These are phyloP conservation scores for Ganaspis brasiliensis DNA, from an alignment of 2,888 invertebrate species.

Conservation along the genomic window DNA sequence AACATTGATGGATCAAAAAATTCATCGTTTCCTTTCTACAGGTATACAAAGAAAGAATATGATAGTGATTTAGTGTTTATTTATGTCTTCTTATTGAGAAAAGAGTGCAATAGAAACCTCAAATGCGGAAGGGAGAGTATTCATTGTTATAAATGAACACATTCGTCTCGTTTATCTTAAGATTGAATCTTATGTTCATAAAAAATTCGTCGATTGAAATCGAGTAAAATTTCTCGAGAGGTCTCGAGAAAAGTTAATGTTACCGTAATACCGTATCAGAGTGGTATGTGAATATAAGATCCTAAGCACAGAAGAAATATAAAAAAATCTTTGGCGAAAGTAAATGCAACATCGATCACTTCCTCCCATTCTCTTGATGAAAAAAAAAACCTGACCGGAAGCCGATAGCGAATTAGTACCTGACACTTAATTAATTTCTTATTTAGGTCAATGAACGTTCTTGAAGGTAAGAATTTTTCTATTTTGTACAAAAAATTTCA, in stretches of 20 bases:
- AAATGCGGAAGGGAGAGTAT: conserved; percentile 39
- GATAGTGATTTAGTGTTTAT: background rate
- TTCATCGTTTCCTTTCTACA: background rate
- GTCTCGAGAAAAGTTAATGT: conserved; percentile 13
- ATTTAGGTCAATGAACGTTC: background rate
- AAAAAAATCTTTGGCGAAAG: conserved; percentile 57
- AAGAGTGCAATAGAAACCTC: background rate
- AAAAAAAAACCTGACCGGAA: background rate
- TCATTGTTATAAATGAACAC: conserved; percentile 31
- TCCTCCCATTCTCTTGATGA: conserved; percentile 43
- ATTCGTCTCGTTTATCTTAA: conserved; percentile 27
- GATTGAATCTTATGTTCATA: conserved; percentile 5
- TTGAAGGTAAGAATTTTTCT: background rate
- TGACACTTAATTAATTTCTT: conserved; percentile 13
- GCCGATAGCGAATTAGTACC: background rate
- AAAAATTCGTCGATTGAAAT: conserved; percentile 32
- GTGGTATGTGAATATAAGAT: background rate
- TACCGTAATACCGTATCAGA: background rate
- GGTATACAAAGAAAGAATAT: background rate
- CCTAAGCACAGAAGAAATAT: conserved; percentile 10
- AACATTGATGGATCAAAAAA: background rate
- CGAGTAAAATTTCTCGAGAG: conserved; percentile 2
- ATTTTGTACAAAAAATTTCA: background rate
- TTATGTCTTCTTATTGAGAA: conserved; percentile 10
- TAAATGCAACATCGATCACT: conserved; percentile 47